These are phyloP conservation scores for Phalacrocorax carbo DNA, from an alignment of 2,113 vertebrate genomes.

Conservation along the genomic window DNA sequence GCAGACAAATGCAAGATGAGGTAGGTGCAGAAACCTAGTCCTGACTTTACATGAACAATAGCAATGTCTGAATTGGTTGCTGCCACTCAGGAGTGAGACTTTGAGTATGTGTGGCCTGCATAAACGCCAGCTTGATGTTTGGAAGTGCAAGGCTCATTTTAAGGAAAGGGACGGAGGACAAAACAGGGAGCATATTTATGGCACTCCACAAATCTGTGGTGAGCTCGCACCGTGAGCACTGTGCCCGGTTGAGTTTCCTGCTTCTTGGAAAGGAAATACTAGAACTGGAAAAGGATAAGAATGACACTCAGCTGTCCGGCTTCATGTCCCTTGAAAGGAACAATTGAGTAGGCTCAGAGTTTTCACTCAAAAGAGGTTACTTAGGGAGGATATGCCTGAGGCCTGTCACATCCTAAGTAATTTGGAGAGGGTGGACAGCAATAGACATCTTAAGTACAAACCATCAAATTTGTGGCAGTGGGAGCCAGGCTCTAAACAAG, in stretches of 20 bases:
- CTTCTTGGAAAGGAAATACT: neutral
- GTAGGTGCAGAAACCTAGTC: neutral
- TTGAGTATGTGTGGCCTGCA: neutral
- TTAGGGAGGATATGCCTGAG: neutral
- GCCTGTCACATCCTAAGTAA: neutral
- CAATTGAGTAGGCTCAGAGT: neutral
- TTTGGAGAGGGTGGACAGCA: neutral
- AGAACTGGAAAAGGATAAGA: neutral
- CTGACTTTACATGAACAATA: neutral
- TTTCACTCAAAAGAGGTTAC: neutral
- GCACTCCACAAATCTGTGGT: neutral
- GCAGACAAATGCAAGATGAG: neutral
- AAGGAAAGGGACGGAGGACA: neutral
- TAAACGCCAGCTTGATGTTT: neutral
- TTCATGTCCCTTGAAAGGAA: neutral
- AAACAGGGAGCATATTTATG: neutral
- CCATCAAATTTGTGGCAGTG: neutral
- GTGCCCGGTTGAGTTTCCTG: neutral
- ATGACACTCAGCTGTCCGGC: neutral
- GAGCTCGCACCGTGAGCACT: neutral
- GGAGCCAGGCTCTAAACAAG: neutral
- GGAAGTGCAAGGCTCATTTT: neutral
- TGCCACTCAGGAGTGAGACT: neutral
- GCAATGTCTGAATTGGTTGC: neutral
- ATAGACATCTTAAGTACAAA: neutral